Evolutionary conservation across 2,888 invertebrate genomes (phyloP).

Genomic region (Coelogynopora nodosa): DNA sequence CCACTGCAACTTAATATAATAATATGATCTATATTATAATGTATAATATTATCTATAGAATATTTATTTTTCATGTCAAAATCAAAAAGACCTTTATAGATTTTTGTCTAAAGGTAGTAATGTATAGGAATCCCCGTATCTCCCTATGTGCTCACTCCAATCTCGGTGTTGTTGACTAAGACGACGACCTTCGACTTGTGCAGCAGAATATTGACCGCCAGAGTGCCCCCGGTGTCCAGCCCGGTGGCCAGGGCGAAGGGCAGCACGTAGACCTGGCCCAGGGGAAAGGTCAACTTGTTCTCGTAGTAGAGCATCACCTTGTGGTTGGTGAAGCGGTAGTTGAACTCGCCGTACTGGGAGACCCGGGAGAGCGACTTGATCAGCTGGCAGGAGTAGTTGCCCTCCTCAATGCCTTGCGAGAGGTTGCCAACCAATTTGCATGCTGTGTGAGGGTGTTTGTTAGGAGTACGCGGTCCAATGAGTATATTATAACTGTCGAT

Average conservation of each 20-base stretch:
- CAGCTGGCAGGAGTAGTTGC: background rate
- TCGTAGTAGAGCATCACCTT: background rate
- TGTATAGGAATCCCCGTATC: too few species aligned
- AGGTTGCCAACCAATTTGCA: background rate
- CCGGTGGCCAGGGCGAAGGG: background rate
- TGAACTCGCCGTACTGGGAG: background rate
- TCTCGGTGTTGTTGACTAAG: too few species aligned
- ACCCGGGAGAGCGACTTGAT: background rate
- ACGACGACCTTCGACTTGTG: too few species aligned
- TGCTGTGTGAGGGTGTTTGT: background rate
- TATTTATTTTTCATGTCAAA: too few species aligned
- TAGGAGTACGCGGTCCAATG: background rate
- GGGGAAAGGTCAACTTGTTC: background rate
- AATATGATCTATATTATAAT: too few species aligned
- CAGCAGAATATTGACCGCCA: too few species aligned
- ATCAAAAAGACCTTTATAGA: too few species aligned
- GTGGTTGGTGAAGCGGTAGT: background rate
- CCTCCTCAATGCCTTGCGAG: background rate
- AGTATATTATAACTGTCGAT: too few species aligned
- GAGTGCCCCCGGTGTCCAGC: background rate
- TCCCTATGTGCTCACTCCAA: too few species aligned
- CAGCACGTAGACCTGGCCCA: background rate
- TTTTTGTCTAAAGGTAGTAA: too few species aligned
- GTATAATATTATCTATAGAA: too few species aligned
- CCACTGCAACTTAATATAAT: too few species aligned